Percentiles rank a stretch among this genome's conserved stretches.
Conservation (phyloP, 2,797 vertebrate genomes). For the Enoplosus armatus region DNA sequence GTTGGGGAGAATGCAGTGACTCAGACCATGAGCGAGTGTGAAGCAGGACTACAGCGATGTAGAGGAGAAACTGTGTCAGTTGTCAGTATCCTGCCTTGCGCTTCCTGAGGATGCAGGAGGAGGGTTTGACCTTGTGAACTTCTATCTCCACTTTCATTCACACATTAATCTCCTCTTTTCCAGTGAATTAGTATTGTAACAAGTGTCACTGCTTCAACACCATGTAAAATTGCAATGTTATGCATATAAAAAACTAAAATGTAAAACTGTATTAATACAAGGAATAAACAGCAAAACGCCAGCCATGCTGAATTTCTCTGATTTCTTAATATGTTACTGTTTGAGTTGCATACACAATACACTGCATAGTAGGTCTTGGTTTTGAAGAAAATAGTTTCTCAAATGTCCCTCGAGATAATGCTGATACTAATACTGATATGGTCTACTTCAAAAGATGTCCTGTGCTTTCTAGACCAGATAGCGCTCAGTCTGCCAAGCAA, state of each 20-base stretch:
- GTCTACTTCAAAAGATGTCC: conserved; percentile 46
- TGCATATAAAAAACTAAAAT: conserved; percentile 7
- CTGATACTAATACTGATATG: too few species aligned
- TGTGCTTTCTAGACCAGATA: conserved; percentile 50
- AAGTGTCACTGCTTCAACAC: not conserved
- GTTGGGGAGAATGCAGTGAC: conserved; percentile 51
- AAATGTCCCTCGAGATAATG: conserved; percentile 4
- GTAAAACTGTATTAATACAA: conserved; percentile 9
- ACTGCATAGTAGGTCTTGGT: not conserved
- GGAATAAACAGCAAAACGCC: conserved; percentile 25
- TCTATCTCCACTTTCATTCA: not conserved
- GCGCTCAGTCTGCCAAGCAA: conserved; percentile 52
- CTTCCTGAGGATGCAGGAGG: conserved; percentile 16
- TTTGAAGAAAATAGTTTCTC: conserved; percentile 15
- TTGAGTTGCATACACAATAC: not conserved
- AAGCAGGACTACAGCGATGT: conserved; percentile 84
- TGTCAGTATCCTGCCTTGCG: conserved; percentile 83
- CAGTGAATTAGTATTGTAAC: not conserved
- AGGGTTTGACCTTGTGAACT: not conserved
- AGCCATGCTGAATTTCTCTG: conserved; percentile 5
- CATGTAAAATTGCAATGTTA: not conserved
- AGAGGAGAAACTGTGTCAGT: conserved; percentile 82
- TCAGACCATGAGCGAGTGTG: conserved; percentile 89
- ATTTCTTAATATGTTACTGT: not conserved
- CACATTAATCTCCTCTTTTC: not conserved